phyloP scores from a whole-genome alignment of 1,140 invertebrate genomes.

The Vanessa tameamea region DNA sequence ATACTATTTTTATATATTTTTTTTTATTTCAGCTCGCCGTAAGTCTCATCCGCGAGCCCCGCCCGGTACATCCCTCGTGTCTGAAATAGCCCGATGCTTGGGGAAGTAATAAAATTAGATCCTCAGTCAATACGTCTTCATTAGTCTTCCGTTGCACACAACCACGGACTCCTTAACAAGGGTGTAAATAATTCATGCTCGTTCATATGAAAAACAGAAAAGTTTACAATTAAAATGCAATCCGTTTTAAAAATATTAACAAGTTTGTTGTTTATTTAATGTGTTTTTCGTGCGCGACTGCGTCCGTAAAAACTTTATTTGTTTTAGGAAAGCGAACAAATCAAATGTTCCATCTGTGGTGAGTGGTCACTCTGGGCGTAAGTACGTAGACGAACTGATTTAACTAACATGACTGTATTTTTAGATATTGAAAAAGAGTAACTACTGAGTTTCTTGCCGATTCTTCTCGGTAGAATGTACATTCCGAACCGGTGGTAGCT shows the following conservation, averaged over 20 bases:
- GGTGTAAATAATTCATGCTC: constrained; percentile 1
- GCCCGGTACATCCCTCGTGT: constrained; percentile 4
- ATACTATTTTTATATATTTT: too few relatives aligned
- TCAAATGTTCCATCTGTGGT: too few relatives aligned
- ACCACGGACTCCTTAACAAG: constrained; percentile 2
- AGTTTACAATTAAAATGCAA: constrained; percentile 11
- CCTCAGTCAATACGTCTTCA: constrained; percentile 14
- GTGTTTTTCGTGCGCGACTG: background rate
- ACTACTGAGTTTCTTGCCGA: too few relatives aligned
- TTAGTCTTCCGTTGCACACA: background rate
- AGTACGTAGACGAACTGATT: too few relatives aligned
- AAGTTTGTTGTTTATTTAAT: background rate
- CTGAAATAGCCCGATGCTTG: constrained; percentile 9
- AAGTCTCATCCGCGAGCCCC: background rate
- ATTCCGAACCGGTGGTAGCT: too few relatives aligned
- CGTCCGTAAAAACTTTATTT: background rate
- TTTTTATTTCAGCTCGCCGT: background rate
- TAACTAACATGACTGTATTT: too few relatives aligned
- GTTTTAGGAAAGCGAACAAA: too few relatives aligned
- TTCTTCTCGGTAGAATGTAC: too few relatives aligned
- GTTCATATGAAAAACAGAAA: background rate
- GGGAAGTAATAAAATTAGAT: constrained; percentile 13
- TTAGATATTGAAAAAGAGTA: too few relatives aligned
- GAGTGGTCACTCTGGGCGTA: too few relatives aligned
- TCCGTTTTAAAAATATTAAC: constrained; percentile 7